These are phyloP conservation scores for Amphiprion percula DNA, from an alignment of 2,113 vertebrate genomes.

Conservation along the genomic window DNA sequence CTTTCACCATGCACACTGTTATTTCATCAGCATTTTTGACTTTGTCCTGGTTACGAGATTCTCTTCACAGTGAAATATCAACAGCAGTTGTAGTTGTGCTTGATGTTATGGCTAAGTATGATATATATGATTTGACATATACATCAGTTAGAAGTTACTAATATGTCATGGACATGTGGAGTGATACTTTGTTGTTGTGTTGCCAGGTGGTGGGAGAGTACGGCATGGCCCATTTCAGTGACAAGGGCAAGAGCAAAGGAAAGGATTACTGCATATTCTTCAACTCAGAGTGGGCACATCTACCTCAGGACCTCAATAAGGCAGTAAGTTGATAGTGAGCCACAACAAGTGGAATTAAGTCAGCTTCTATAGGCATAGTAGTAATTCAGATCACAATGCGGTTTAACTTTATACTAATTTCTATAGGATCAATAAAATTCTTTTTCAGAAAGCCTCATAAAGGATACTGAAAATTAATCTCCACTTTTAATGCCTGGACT, in stretches of 20 bases:
- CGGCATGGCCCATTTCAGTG: conserved; percentile 94
- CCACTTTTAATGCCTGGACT: neutral
- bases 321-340: conserved; percentile 86
- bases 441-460: neutral
- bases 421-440: neutral
- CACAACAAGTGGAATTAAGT: neutral
- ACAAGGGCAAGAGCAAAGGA: conserved; percentile 83
- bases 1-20: too few species aligned
- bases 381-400: neutral
- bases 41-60: too few species aligned
- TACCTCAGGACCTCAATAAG: conserved; percentile 93
- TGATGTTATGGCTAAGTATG: too few species aligned
- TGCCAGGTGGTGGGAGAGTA: conserved; percentile 90
- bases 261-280: conserved; percentile 98
- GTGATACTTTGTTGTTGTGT: neutral
- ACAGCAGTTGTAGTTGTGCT: too few species aligned
- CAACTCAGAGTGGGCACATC: conserved; percentile 94
- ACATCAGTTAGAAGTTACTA: neutral
- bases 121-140: too few species aligned
- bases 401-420: neutral
- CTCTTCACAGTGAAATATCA: too few species aligned
- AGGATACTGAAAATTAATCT: conserved; percentile 28
- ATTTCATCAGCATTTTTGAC: too few species aligned
- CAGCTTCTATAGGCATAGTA: neutral
- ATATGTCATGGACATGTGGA: neutral